A percentile compares a stretch with the other conserved stretches of the same genome.
Conservation (phyloP, 2,113 vertebrate genomes). For the Apodemus sylvaticus region DNA sequence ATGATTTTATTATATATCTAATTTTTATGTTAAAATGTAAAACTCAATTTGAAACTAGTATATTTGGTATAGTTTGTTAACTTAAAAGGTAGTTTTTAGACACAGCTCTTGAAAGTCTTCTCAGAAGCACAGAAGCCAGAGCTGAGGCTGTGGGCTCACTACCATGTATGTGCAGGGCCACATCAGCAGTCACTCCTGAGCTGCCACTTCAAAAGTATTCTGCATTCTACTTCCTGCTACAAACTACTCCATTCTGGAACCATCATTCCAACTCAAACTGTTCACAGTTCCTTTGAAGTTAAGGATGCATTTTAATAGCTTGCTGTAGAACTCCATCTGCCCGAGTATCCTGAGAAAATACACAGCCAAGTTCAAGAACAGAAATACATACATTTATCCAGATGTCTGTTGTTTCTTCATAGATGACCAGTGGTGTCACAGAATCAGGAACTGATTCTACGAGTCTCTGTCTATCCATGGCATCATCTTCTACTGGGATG, state of each 20-base stretch:
- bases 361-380: slow-evolving; percentile 45
- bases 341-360: slow-evolving; percentile 42
- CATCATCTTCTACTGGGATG: slow-evolving; percentile 88
- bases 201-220: slow-evolving; percentile 7
- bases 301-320: slow-evolving; percentile 33
- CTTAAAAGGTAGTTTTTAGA: not conserved
- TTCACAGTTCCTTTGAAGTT: not conserved
- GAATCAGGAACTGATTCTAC: slow-evolving; percentile 87
- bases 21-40: slow-evolving; percentile 28
- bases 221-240: not conserved
- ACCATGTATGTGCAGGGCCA: slow-evolving; percentile 6
- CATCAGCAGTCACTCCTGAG: not conserved
- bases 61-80: slow-evolving; percentile 14
- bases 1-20: slow-evolving; percentile 35
- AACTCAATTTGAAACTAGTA: slow-evolving; percentile 27
- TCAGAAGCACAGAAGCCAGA: slow-evolving; percentile 17
- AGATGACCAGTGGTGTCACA: slow-evolving; percentile 88
- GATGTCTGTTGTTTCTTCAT: slow-evolving; percentile 91
- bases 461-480: slow-evolving; percentile 87
- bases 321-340: slow-evolving; percentile 25
- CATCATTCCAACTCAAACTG: slow-evolving; percentile 31
- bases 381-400: slow-evolving; percentile 89
- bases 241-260: slow-evolving; percentile 32
- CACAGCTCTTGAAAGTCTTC: not conserved
- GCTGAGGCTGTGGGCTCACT: not conserved